Conservation (phyloP, 2,113 vertebrate species). For the Puffinus mauretanicus region DNA sequence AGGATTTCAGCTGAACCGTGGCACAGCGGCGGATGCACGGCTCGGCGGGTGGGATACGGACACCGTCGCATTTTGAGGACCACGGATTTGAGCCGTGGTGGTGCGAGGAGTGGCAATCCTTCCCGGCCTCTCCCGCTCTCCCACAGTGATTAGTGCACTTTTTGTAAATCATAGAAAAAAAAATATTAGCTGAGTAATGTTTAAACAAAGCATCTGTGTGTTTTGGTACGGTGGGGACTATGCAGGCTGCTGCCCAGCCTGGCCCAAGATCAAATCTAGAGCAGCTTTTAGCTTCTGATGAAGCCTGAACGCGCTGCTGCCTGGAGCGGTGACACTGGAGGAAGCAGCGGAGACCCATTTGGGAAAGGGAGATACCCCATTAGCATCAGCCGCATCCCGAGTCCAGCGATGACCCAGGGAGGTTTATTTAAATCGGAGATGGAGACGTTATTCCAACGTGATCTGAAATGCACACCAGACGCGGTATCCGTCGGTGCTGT, state of each 20-base stretch:
- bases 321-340: background rate
- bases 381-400: background rate
- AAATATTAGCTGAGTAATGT: background rate
- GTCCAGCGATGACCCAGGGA: rapidly evolving
- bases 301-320: background rate
- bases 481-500: background rate
- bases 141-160: background rate
- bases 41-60: rapidly evolving
- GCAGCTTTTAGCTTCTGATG: background rate
- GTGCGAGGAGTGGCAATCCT: background rate
- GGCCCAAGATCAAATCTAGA: background rate
- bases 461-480: background rate
- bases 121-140: background rate
- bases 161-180: background rate
- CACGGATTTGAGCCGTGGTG: rapidly evolving
- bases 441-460: background rate
- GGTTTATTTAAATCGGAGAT: background rate
- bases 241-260: background rate
- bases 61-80: rapidly evolving
- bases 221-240: rapidly evolving
- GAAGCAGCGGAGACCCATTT: background rate
- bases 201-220: background rate
- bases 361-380: background rate
- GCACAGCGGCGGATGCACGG: rapidly evolving
- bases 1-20: background rate